Evolutionary conservation across 2,888 invertebrate species (phyloP), one percentile per base, ranked within the genome.

Genomic region (Isotomurus palustris): DNA sequence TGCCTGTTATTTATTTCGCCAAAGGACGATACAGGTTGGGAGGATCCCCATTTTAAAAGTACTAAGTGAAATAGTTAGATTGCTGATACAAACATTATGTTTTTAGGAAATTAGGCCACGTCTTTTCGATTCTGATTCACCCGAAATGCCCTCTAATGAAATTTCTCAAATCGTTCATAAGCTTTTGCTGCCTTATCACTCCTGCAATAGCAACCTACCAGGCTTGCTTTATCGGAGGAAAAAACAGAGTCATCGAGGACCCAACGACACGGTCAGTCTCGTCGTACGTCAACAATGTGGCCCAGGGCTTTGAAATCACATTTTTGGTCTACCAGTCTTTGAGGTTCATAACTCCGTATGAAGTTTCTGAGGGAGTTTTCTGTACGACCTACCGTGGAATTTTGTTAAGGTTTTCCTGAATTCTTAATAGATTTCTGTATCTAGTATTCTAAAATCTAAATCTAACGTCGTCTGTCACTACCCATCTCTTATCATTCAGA

Each of bases 1-100:
- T 69, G 4, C 65, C 69, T 0, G 54, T 67, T 19, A 2, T 69
- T 3, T 69, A 69, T 45, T 58, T 69, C 38, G 56, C 61, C 21
- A 43, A 22, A 12, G 52, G 29, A 36, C 57, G 29, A 3, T 19
- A 14, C n/a, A 40, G 6, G 28, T 19, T 48, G 25, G n/a, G 29
- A 43, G 29, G 8, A 22, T n/a, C n/a, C n/a, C n/a, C n/a, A 8
- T 32, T 14, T 32, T 32, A 14, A 32, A 32, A 32, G 14, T 32
- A 8, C 8, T 32, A 14, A 19, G 19, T 14, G 19, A 40, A 40
- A 17, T 6, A 6, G 10, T 6, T 40, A 40, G 17, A 40, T 14
- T n/a, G 10, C n/a, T 19, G 21, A 8, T 43, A 22, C 4, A 22
- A 43, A 43, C 8, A 8, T 43, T 6, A n/a, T 14, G 6, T 40